Evolutionary conservation across 2,113 vertebrate genomes (phyloP).

Genomic region (Pelecanus crispus): DNA sequence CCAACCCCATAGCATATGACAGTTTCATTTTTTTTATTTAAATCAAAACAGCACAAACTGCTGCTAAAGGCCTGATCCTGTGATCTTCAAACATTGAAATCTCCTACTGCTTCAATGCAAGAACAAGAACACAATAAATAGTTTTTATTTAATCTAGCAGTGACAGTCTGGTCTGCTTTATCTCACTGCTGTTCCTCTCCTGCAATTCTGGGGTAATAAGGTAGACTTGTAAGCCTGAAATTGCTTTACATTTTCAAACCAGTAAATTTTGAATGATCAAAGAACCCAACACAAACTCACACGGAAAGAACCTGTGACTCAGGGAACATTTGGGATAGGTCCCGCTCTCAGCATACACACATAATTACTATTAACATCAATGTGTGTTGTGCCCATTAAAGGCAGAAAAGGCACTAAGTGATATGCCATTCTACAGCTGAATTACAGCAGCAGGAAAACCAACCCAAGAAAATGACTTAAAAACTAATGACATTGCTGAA

Average conservation of each 20-base stretch:
- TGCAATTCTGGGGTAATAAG: not conserved
- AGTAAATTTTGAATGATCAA: not conserved
- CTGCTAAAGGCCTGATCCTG: not conserved
- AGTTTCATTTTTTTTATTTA: not conserved
- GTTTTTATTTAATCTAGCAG: not conserved
- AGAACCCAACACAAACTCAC: not conserved
- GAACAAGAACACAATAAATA: not conserved
- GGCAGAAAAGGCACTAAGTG: not conserved
- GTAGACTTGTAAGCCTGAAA: not conserved
- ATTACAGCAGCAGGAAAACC: not conserved
- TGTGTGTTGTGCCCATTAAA: fast-evolving
- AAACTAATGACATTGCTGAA: not conserved
- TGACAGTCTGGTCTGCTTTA: not conserved
- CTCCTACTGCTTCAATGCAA: not conserved
- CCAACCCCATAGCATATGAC: not conserved
- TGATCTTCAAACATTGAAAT: not conserved
- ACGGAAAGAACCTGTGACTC: not conserved
- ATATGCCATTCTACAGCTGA: not conserved
- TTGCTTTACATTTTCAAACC: not conserved
- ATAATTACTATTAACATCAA: not conserved
- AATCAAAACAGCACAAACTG: not conserved
- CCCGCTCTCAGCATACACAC: not conserved
- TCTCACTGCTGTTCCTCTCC: not conserved
- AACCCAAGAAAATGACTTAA: not conserved
- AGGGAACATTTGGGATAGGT: not conserved